Evolutionary conservation across 1,140 invertebrate species (phyloP).

Genomic region (Philaenus spumarius): DNA sequence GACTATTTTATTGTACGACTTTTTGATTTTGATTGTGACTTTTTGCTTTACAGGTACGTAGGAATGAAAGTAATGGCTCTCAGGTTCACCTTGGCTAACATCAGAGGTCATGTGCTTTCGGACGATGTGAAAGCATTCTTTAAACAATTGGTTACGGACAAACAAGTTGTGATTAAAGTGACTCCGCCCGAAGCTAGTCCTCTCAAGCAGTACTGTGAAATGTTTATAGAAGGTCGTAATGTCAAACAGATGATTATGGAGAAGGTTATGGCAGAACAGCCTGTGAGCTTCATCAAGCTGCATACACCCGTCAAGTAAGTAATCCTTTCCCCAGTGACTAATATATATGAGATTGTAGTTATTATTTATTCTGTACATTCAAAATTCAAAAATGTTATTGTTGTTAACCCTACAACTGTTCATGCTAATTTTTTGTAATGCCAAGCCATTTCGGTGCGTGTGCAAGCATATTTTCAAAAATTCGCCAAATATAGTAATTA

Average conservation of each 20-base stretch:
- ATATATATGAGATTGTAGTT: too few species aligned
- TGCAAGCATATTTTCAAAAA: too few species aligned
- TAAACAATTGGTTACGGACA: constrained; percentile 52
- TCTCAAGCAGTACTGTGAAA: constrained; percentile 62
- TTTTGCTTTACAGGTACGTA: constrained; percentile 31
- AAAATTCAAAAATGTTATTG: too few species aligned
- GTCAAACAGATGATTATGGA: constrained; percentile 46
- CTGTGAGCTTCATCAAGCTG: constrained; percentile 45
- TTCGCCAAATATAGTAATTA: too few species aligned
- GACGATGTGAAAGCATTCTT: constrained; percentile 62
- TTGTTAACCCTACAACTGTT: too few species aligned
- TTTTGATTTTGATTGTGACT: neutral
- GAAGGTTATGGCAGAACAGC: constrained; percentile 35
- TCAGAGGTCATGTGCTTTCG: constrained; percentile 55
- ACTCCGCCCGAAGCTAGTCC: constrained; percentile 52
- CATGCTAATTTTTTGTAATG: too few species aligned
- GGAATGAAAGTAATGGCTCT: constrained; percentile 62
- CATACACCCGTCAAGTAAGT: constrained; percentile 38
- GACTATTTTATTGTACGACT: too few species aligned
- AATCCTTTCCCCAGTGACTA: too few species aligned
- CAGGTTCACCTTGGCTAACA: constrained; percentile 59
- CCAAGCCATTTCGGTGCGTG: too few species aligned
- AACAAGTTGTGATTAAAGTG: constrained; percentile 53
- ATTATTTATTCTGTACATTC: too few species aligned
- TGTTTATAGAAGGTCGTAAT: constrained; percentile 51